Conservation (phyloP, 2,888 invertebrate species). For the Halocaridina rubra region DNA sequence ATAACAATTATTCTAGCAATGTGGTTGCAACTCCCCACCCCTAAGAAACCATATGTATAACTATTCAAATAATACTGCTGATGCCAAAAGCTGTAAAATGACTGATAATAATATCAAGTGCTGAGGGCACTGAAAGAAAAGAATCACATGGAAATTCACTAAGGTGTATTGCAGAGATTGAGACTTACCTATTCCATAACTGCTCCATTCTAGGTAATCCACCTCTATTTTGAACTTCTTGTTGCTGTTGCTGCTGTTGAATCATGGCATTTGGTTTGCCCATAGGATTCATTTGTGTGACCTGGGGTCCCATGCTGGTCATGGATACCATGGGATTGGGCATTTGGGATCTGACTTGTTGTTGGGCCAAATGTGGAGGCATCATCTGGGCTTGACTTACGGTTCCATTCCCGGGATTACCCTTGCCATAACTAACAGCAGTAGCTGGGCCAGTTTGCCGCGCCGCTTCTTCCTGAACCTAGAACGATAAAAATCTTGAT, state of each 20-base stretch:
- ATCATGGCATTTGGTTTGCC: slow-evolving; percentile 60
- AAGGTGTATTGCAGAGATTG: too few species aligned
- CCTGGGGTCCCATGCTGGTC: slow-evolving; percentile 63
- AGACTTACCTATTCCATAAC: slow-evolving; percentile 67
- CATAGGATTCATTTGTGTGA: slow-evolving; percentile 54
- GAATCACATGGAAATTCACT: too few species aligned
- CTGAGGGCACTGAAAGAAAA: too few species aligned
- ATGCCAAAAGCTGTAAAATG: too few species aligned
- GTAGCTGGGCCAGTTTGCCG: slow-evolving; percentile 85
- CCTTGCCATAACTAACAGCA: slow-evolving; percentile 79
- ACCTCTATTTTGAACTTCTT: slow-evolving; percentile 62
- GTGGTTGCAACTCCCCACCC: too few species aligned
- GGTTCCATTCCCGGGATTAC: slow-evolving; percentile 70
- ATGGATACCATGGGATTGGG: slow-evolving; percentile 62
- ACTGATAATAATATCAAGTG: too few species aligned
- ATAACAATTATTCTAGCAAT: too few species aligned
- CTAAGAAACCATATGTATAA: too few species aligned
- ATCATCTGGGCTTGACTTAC: slow-evolving; percentile 63
- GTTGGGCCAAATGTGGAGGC: slow-evolving; percentile 56
- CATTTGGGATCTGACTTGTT: slow-evolving; percentile 65
- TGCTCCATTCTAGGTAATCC: slow-evolving; percentile 62
- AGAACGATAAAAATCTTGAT: slow-evolving; percentile 33
- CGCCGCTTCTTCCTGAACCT: slow-evolving; percentile 91
- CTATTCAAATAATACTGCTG: too few species aligned
- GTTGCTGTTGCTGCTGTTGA: slow-evolving; percentile 64